A percentile compares a stretch with the other conserved stretches of the same genome.
phyloP scores from a whole-genome alignment of 1,140 invertebrate species.

The Drosophila malerkotliana region DNA sequence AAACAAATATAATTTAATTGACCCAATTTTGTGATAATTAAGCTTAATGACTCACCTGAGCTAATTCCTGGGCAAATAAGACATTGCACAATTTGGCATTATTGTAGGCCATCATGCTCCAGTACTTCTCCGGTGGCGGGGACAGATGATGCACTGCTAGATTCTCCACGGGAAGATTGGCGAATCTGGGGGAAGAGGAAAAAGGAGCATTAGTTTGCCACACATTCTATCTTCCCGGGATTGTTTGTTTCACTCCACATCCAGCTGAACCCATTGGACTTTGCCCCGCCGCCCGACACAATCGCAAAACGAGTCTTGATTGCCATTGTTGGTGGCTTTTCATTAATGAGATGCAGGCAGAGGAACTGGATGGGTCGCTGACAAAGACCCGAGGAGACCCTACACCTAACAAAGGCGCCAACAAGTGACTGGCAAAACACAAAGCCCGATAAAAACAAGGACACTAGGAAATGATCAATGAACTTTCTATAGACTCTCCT shows the following conservation, averaged over 20 bases:
- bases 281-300: constrained; percentile 50
- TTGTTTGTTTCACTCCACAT: constrained; percentile 21
- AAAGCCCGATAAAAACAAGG: constrained; percentile 24
- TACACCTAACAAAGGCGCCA: constrained; percentile 5
- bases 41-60: constrained; percentile 76
- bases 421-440: constrained; percentile 31
- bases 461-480: constrained; percentile 16
- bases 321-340: constrained; percentile 55
- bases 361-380: constrained; percentile 20
- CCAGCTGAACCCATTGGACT: constrained; percentile 56
- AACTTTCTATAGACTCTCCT: constrained; percentile 6
- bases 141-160: constrained; percentile 86
- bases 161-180: constrained; percentile 84
- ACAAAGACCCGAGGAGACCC: constrained; percentile 29
- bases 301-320: constrained; percentile 75
- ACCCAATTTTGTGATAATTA: not conserved
- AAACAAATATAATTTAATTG: constrained; percentile 13
- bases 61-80: constrained; percentile 91
- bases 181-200: constrained; percentile 85
- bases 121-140: constrained; percentile 87
- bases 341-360: constrained; percentile 64
- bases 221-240: constrained; percentile 47
- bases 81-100: constrained; percentile 96
- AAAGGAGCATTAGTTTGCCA: constrained; percentile 23
- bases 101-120: constrained; percentile 93